A percentile compares a stretch with the other conserved stretches of the same genome.
Conservation (phyloP, 2,797 vertebrate species). For the Kryptolebias ocellatus region DNA sequence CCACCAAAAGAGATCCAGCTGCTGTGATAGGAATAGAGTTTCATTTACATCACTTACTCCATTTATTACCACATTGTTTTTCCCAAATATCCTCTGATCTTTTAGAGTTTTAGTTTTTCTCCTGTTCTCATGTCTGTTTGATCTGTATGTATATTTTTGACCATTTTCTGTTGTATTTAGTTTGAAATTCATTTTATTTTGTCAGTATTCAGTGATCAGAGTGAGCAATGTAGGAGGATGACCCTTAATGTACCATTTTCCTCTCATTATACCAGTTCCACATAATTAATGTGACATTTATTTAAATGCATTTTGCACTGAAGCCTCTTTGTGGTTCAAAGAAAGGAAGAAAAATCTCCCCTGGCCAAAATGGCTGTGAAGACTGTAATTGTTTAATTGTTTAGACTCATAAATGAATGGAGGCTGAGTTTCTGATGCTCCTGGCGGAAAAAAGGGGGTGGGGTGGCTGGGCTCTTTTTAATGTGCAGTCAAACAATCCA, state of each 20-base stretch:
- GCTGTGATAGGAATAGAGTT: neutral
- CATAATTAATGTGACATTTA: conserved; percentile 71
- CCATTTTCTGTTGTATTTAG: conserved; percentile 20
- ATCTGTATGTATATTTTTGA: conserved; percentile 1
- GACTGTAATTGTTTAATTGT: conserved; percentile 36
- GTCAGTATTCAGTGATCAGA: conserved; percentile 56
- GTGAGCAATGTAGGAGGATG: conserved; percentile 52
- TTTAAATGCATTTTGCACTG: conserved; percentile 65
- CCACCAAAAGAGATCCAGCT: neutral
- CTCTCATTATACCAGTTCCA: conserved; percentile 68
- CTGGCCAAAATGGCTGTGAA: conserved; percentile 44
- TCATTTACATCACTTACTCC: neutral
- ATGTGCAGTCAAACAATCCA: conserved; percentile 10
- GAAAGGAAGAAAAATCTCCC: conserved; percentile 25
- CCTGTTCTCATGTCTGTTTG: conserved; percentile 3
- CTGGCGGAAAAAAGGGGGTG: neutral
- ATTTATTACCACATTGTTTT: neutral
- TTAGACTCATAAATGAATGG: conserved; percentile 37
- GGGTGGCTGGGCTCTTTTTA: conserved; percentile 3
- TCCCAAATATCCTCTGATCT: neutral
- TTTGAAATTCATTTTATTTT: conserved; percentile 46
- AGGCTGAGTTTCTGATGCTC: conserved; percentile 18
- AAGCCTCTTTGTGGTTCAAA: conserved; percentile 68
- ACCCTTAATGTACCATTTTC: conserved; percentile 62
- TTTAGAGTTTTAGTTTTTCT: neutral